phyloP scores from a whole-genome alignment of 2,113 vertebrate species.

The Odontesthes bonariensis region DNA sequence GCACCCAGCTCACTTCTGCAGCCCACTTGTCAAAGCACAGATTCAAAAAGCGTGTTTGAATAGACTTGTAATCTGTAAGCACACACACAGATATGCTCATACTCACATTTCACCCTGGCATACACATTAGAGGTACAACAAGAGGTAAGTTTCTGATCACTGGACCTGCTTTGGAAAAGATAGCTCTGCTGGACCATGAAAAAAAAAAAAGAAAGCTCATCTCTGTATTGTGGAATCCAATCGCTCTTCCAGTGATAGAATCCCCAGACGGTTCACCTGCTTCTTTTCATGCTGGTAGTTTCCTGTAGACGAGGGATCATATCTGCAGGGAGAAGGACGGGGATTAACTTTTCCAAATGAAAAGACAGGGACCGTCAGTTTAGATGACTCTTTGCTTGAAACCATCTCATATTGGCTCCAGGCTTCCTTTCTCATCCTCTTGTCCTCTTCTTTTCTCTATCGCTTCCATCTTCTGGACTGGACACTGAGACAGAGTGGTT shows the following conservation, averaged over 20 bases:
- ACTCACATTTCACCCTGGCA: constrained; percentile 53
- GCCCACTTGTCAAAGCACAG: constrained; percentile 13
- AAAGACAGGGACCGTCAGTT: constrained; percentile 73
- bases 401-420: constrained; percentile 61
- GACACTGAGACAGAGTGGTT: constrained; percentile 59
- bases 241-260: constrained; percentile 62
- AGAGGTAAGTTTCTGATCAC: constrained; percentile 53
- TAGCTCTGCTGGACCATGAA: constrained; percentile 40
- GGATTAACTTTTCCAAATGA: constrained; percentile 70
- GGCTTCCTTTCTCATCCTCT: constrained; percentile 61
- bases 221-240: constrained; percentile 70
- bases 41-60: constrained; percentile 22
- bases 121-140: constrained; percentile 41
- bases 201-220: constrained; percentile 42
- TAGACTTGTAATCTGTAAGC: constrained; percentile 44
- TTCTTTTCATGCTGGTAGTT: constrained; percentile 71
- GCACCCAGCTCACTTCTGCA: neutral
- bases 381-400: constrained; percentile 75
- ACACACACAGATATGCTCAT: constrained; percentile 32
- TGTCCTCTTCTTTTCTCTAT: constrained; percentile 64
- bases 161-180: constrained; percentile 48
- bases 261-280: constrained; percentile 73
- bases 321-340: constrained; percentile 69
- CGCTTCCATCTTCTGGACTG: constrained; percentile 63
- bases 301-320: constrained; percentile 80